Evolutionary conservation across 1,140 invertebrate species (phyloP).

Genomic region (Drosophila funebris): DNA sequence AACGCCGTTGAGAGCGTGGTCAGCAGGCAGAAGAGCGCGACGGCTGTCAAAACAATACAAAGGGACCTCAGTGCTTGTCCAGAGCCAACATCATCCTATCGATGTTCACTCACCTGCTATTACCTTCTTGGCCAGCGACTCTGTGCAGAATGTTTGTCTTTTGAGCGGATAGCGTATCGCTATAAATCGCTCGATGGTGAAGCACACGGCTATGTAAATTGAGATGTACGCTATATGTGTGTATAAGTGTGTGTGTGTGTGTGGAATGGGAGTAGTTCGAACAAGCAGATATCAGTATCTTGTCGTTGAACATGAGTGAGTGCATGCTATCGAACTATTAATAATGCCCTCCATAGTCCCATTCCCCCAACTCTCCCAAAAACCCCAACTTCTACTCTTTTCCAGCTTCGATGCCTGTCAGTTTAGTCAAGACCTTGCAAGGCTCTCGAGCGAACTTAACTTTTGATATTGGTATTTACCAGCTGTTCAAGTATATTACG

Average conservation of each 20-base stretch:
- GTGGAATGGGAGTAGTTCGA: constrained; percentile 18
- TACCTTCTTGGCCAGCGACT: constrained; percentile 86
- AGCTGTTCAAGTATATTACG: background rate
- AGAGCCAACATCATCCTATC: background rate
- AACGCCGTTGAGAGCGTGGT: constrained; percentile 87
- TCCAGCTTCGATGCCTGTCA: background rate
- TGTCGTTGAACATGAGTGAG: constrained; percentile 28
- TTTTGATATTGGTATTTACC: background rate
- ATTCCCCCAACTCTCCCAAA: background rate
- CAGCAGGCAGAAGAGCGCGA: constrained; percentile 87
- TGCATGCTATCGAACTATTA: constrained; percentile 37
- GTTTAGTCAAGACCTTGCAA: background rate
- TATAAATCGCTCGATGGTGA: constrained; percentile 91
- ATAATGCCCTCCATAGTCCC: constrained; percentile 17
- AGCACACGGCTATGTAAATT: constrained; percentile 91
- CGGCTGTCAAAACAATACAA: constrained; percentile 64
- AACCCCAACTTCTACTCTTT: no score
- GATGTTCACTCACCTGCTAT: constrained; percentile 84
- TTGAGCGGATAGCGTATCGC: constrained; percentile 91
- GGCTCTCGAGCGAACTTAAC: background rate
- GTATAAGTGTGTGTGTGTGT: background rate
- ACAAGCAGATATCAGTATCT: constrained; percentile 37
- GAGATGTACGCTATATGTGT: constrained; percentile 87
- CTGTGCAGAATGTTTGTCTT: constrained; percentile 89
- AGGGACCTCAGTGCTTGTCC: constrained; percentile 24